Evolutionary conservation across 2,113 vertebrate species (phyloP).

Genomic region (Rhodinocichla rosea): DNA sequence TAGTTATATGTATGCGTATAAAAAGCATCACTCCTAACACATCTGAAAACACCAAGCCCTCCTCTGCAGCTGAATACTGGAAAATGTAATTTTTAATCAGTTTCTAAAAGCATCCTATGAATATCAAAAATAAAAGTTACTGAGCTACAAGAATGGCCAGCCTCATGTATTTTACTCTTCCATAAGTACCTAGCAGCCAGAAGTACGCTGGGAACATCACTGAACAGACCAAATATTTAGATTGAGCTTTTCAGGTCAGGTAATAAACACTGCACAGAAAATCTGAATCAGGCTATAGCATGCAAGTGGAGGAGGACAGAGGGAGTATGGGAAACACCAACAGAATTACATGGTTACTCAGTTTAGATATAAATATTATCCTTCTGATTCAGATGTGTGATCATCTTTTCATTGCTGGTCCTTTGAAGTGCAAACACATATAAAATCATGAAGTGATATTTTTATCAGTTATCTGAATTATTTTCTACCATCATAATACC

Average conservation of each 20-base stretch:
- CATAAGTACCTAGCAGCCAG: background rate
- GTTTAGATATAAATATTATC: slow-evolving; percentile 34
- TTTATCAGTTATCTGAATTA: slow-evolving; percentile 1
- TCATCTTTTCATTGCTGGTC: background rate
- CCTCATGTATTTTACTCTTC: background rate
- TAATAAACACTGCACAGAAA: background rate
- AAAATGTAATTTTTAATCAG: background rate
- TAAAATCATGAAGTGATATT: background rate
- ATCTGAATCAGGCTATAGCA: background rate
- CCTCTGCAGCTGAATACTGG: slow-evolving; percentile 19
- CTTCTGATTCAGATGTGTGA: slow-evolving; percentile 30
- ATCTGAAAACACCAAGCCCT: background rate
- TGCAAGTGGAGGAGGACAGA: slow-evolving; percentile 6
- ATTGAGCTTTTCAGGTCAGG: background rate
- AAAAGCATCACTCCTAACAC: background rate
- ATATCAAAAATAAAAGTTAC: background rate
- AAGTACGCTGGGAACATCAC: background rate
- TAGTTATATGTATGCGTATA: background rate
- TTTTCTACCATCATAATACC: background rate
- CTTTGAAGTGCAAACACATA: background rate
- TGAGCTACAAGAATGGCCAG: background rate
- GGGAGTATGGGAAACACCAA: background rate
- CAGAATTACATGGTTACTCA: background rate
- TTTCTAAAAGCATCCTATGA: background rate
- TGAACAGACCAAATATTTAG: slow-evolving; percentile 1